Conservation (phyloP, 1,140 invertebrate species). For the Caenorhabditis latens region DNA sequence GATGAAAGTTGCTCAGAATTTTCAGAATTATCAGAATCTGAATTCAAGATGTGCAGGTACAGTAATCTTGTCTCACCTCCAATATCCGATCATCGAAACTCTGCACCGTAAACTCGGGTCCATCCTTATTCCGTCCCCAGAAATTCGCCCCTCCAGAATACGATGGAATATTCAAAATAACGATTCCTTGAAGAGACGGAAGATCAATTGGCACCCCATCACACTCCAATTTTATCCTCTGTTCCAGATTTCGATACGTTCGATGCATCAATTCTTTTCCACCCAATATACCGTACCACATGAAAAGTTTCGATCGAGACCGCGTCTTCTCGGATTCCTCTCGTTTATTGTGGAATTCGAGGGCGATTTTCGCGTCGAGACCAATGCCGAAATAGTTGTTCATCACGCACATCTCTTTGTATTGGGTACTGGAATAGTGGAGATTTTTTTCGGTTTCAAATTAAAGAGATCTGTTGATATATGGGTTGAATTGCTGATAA, state of each 20-base stretch:
- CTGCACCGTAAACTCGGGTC: conserved; percentile 88
- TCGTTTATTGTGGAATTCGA: conserved; percentile 95
- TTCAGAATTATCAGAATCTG: conserved; percentile 82
- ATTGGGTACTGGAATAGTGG: conserved; percentile 49
- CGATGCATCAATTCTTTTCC: conserved; percentile 87
- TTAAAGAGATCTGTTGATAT: neutral
- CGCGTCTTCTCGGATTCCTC: conserved; percentile 96
- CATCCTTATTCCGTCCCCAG: conserved; percentile 92
- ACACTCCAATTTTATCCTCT: conserved; percentile 91
- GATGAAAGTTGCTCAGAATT: too few relatives aligned
- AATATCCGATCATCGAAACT: conserved; percentile 91
- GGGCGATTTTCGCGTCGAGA: conserved; percentile 96
- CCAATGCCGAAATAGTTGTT: conserved; percentile 99
- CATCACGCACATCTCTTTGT: conserved; percentile 90
- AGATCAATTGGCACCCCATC: conserved; percentile 91
- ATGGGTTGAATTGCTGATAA: too few relatives aligned
- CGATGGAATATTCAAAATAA: conserved; percentile 95
- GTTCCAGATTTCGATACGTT: conserved; percentile 95
- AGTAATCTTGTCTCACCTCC: too few relatives aligned
- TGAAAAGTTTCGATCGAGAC: conserved; percentile 90
- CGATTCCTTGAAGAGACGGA: conserved; percentile 94
- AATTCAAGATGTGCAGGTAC: conserved; percentile 78
- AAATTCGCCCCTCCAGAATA: conserved; percentile 99
- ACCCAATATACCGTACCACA: conserved; percentile 94
- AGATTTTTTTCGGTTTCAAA: neutral